These are phyloP conservation scores for Hypsibius dujardini DNA, from an alignment of 1,140 invertebrate species.

Conservation along the genomic window DNA sequence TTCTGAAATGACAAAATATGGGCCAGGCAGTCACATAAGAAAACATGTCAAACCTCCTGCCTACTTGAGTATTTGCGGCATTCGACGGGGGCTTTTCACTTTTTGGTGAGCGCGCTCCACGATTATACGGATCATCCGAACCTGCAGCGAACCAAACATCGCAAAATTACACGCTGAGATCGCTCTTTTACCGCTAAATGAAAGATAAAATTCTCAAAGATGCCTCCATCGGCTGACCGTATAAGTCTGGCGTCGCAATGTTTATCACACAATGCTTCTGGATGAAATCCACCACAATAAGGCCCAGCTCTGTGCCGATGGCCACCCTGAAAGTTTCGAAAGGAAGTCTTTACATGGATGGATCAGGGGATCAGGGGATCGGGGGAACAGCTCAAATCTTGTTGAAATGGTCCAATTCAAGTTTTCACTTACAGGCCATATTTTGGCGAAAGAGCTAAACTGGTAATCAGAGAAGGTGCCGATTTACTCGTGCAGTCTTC, in stretches of 20 bases:
- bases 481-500: background rate
- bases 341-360: conserved; percentile 5
- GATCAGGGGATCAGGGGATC: too few relatives aligned
- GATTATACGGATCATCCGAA: background rate
- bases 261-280: conserved; percentile 74
- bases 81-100: too few relatives aligned
- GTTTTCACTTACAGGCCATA: conserved; percentile 94
- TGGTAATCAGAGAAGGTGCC: conserved; percentile 55
- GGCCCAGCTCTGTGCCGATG: conserved; percentile 81
- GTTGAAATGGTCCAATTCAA: too few relatives aligned
- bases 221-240: conserved; percentile 51
- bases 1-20: too few relatives aligned
- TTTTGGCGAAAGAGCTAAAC: conserved; percentile 77
- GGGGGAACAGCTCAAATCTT: too few relatives aligned
- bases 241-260: conserved; percentile 52
- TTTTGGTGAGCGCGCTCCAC: background rate
- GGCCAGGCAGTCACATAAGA: too few relatives aligned
- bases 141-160: too few relatives aligned
- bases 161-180: too few relatives aligned
- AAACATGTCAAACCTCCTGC: too few relatives aligned
- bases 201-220: too few relatives aligned
- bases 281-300: conserved; percentile 81
- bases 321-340: conserved; percentile 53
- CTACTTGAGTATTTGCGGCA: too few relatives aligned
- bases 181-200: too few relatives aligned